Evolutionary conservation across 2,113 vertebrate genomes (phyloP), one percentile per base, ranked within the genome.

Genomic region (Atrichornis clamosus): DNA sequence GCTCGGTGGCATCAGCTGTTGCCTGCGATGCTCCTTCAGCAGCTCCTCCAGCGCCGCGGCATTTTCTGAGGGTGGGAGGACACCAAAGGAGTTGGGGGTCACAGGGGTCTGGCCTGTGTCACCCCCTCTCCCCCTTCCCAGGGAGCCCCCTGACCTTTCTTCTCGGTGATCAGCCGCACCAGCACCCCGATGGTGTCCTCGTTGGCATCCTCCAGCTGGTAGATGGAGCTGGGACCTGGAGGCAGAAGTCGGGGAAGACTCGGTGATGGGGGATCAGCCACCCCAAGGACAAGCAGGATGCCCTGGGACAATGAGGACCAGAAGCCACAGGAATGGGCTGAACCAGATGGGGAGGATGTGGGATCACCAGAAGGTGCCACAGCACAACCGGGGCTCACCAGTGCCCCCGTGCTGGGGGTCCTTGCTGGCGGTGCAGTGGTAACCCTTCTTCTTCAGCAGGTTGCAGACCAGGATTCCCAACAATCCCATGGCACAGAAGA

Each of bases 171-270:
- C 73, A 99, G 98, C 55, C 99, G 98, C 74, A 99, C 99, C 85
- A 99, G 97, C 84, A 99, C 98, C 33, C 99, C 98, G 10, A 99
- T 99, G 68, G 99, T 99, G 98, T 99, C 99, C 97, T 99, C 99
- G 0, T 99, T 99, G 91, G 98, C 81, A 4, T 99, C 99, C 14
- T 99, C 99, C 4, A 98, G 94, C 86, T 98, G 97, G 95, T 98
- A 99, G 37, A 98, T 94, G 22, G 98, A 98, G 83, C 60, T 97
- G 91, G 96, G 95, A 68, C 98, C 99, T 99, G 92, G 13, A 52
- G 74, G 59, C 21, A 77, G 26, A 53, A n/a, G 7, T 37, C 8
- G 5, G 16, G 70, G 10, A 21, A 11, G 4, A 24, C 20, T 67
- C 20, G 0, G 33, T 22, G 63, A 6, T 5, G 46, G 30, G 41